These are phyloP conservation scores for Hyperoplus immaculatus DNA, from an alignment of 2,797 vertebrate genomes.

Conservation along the genomic window DNA sequence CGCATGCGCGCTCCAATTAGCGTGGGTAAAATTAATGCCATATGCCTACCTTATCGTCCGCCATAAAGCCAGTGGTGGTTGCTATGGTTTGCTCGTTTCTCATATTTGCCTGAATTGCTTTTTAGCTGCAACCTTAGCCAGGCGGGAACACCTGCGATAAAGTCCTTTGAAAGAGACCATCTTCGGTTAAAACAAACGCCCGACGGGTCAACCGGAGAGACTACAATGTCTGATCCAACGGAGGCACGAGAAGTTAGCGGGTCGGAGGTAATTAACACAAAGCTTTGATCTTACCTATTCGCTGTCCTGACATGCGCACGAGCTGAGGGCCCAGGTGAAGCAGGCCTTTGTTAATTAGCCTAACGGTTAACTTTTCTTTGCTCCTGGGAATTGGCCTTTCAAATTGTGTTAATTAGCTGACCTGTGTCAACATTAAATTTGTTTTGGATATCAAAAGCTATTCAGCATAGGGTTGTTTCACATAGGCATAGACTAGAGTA, in stretches of 20 bases:
- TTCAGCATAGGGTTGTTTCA: not conserved
- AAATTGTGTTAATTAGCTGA: not conserved
- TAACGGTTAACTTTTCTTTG: not conserved
- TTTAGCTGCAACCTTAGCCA: constrained; percentile 54
- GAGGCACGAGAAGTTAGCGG: not conserved
- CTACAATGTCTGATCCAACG: not conserved
- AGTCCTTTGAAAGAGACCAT: constrained; percentile 72
- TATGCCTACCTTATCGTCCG: constrained; percentile 43
- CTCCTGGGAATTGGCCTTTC: too few relatives aligned
- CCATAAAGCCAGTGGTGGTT: not conserved
- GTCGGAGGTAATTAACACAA: constrained; percentile 4
- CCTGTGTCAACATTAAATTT: not conserved
- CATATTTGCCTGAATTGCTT: constrained; percentile 47
- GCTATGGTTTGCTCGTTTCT: constrained; percentile 18
- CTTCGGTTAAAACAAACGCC: not conserved
- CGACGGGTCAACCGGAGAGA: not conserved
- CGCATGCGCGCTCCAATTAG: not conserved
- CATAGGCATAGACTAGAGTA: too few relatives aligned
- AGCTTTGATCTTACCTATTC: not conserved
- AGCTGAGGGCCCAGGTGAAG: constrained; percentile 8
- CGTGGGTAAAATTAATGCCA: not conserved
- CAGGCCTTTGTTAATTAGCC: not conserved
- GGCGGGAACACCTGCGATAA: constrained; percentile 48
- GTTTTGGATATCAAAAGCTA: not conserved
- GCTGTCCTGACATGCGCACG: constrained; percentile 17